Evolutionary conservation across 2,113 vertebrate species (phyloP), one percentile per base, ranked within the genome.

Genomic region (Butorides virescens): DNA sequence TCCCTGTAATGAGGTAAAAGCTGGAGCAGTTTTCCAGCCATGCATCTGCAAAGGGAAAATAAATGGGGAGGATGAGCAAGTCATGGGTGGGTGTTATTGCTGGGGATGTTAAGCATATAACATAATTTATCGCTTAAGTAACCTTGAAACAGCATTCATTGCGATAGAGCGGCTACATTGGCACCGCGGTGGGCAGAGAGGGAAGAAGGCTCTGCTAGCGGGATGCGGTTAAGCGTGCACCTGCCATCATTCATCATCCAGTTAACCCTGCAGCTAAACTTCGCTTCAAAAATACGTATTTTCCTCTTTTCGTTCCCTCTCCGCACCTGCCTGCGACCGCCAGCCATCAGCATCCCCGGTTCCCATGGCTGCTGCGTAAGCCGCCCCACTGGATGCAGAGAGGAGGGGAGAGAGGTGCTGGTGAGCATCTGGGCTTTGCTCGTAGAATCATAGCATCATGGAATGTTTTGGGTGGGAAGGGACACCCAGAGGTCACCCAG

Each of bases 61-160:
- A 95, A 94, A 94, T 22, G 62, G 93, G 74, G 85, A 90, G 74
- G 84, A 90, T 78, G 87, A 94, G 79, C 95, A 77, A 95, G 92
- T 58, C 72, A 52, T 1, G 86, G 87, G 88, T 88, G 93, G 94
- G 86, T 91, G 94, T 94, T 95, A 80, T 34, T 91, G 92, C 81
- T 6, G 34, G 73, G 68, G 83, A 75, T 61, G 82, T 84, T 97
- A 84, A 97, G 92, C 79, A 92, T 78, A 67, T 37, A 92, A 96
- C 78, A 86, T 94, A 93, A 92, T 95, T 94, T 96, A 97, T 93
- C 6, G 42, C 88, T 96, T 92, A 97, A 96, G 90, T 95, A 95
- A 96, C 95, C 95, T 95, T 91, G 84, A 81, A 96, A n/a, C 79
- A 39, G 80, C 83, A 15, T 79, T 84, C 62, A 27, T 11, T 44